Percentiles rank a stretch among this genome's conserved stretches.
These are phyloP conservation scores for Pyralis farinalis DNA, from an alignment of 2,888 invertebrate genomes.

Conservation along the genomic window DNA sequence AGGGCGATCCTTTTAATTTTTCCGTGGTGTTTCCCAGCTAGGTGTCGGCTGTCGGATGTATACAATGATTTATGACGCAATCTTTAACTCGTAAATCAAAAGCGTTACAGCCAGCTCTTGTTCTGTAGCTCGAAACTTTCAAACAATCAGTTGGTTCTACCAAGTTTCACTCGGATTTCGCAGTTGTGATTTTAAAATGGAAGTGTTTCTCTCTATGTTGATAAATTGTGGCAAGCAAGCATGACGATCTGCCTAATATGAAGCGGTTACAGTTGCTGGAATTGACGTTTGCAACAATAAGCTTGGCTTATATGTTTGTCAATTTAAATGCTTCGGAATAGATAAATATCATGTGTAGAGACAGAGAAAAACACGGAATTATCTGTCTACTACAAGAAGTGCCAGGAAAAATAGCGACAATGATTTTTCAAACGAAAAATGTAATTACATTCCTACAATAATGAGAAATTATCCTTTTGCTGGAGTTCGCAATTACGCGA, in stretches of 20 bases:
- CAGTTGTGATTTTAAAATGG: slow-evolving; percentile 4
- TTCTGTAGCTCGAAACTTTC: slow-evolving; percentile 31
- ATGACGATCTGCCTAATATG: no score
- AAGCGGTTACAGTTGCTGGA: no score
- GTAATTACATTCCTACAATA: background rate
- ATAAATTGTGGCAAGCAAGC: no score
- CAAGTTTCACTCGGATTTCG: slow-evolving; percentile 19
- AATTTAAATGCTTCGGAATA: no score
- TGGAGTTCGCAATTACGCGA: no score
- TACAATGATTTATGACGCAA: slow-evolving; percentile 65
- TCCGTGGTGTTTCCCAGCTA: slow-evolving; percentile 45
- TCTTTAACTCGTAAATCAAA: slow-evolving; percentile 74
- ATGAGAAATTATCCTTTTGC: no score
- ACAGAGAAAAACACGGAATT: slow-evolving; percentile 1
- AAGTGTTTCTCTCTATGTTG: background rate
- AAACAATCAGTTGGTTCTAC: slow-evolving; percentile 40
- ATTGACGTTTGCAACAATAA: no score
- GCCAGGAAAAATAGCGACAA: background rate
- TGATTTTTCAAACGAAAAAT: background rate
- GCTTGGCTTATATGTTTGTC: no score
- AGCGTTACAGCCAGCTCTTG: slow-evolving; percentile 29
- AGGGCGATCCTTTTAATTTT: slow-evolving; percentile 38
- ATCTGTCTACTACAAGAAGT: background rate
- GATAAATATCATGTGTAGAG: background rate
- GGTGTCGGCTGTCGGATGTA: slow-evolving; percentile 33